Percentiles rank a stretch among this genome's conserved stretches.
These are phyloP conservation scores for Ichneumoninae sp. DNA, from an alignment of 2,888 invertebrate genomes.

Conservation along the genomic window DNA sequence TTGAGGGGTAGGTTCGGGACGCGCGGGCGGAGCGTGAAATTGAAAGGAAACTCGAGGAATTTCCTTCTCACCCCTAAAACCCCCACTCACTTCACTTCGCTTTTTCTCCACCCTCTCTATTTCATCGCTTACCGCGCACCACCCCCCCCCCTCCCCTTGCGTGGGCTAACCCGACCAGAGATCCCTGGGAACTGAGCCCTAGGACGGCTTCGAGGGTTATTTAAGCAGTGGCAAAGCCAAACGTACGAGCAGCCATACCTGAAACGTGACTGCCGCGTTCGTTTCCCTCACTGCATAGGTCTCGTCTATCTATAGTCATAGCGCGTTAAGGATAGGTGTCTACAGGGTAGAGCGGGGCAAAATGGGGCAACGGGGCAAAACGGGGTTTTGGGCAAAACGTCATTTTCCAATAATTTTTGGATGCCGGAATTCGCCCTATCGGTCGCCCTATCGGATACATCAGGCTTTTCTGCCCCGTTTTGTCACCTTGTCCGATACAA, in stretches of 20 bases:
- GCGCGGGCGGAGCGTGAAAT: conserved; percentile 69
- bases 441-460: too few relatives aligned
- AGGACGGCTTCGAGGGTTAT: conserved; percentile 57
- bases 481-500: too few relatives aligned
- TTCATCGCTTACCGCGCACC: conserved; percentile 49
- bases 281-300: conserved; percentile 4
- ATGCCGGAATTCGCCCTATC: too few relatives aligned
- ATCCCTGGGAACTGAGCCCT: conserved; percentile 11
- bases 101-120: conserved; percentile 19
- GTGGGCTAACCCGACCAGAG: conserved; percentile 18
- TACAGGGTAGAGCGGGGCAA: too few relatives aligned
- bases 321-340: neutral
- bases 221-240: conserved; percentile 65
- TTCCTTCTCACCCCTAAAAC: conserved; percentile 49
- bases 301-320: neutral
- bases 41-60: conserved; percentile 71
- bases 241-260: conserved; percentile 64
- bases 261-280: conserved; percentile 39
- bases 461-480: too few relatives aligned
- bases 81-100: conserved; percentile 40
- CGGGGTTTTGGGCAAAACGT: too few relatives aligned
- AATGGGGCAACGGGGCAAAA: too few relatives aligned
- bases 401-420: too few relatives aligned
- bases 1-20: conserved; percentile 41
- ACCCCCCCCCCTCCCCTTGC: conserved; percentile 22